A percentile compares a stretch with the other conserved stretches of the same genome.
Conservation (phyloP, 2,888 invertebrate genomes). For the Elysia crispata region DNA sequence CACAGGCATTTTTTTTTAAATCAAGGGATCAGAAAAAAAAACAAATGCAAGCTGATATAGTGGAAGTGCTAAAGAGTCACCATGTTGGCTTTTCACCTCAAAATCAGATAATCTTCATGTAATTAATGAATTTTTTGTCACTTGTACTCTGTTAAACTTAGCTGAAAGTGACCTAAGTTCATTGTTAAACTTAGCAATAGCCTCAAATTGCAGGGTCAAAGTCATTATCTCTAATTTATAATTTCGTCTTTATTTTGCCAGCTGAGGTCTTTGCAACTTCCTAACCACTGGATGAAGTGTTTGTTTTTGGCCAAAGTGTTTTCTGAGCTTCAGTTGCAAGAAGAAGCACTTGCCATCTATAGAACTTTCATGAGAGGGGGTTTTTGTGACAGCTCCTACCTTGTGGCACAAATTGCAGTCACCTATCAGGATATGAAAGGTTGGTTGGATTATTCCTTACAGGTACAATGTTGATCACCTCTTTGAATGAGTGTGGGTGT, state of each 20-base stretch:
- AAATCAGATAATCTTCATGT: too few species aligned
- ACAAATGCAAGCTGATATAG: too few species aligned
- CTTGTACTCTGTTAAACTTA: too few species aligned
- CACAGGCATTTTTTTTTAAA: too few species aligned
- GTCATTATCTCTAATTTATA: too few species aligned
- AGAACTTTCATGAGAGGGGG: constrained; percentile 87
- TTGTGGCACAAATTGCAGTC: constrained; percentile 93
- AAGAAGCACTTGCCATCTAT: constrained; percentile 91
- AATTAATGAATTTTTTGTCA: too few species aligned
- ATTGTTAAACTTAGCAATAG: too few species aligned
- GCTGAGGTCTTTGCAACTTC: constrained; percentile 80
- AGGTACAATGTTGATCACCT: neutral
- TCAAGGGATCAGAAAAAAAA: too few species aligned
- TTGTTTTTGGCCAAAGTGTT: constrained; percentile 94
- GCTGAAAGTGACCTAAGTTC: too few species aligned
- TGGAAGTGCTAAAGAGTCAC: too few species aligned
- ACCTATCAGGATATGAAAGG: constrained; percentile 93
- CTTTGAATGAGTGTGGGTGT: neutral
- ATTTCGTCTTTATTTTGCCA: constrained; percentile 57
- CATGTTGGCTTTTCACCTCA: too few species aligned
- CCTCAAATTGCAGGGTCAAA: too few species aligned
- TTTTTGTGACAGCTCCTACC: constrained; percentile 91
- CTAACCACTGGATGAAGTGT: constrained; percentile 95
- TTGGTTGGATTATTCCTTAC: constrained; percentile 51
- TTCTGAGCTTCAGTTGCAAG: constrained; percentile 91